A percentile compares a stretch with the other conserved stretches of the same genome.
phyloP scores from a whole-genome alignment of 2,888 invertebrate genomes.

The Parnassius glacialis region DNA sequence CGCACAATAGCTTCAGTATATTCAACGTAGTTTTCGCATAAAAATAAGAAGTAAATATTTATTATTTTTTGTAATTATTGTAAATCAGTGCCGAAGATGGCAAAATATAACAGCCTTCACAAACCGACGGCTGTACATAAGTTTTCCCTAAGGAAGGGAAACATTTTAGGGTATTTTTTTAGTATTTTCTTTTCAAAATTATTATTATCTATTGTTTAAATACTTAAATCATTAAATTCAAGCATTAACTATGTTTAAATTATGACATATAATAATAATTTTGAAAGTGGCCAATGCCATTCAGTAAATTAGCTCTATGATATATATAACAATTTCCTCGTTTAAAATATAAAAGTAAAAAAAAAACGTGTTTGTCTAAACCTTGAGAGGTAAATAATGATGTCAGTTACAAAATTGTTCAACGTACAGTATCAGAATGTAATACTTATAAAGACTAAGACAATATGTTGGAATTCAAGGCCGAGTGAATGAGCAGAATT shows the following conservation, averaged over 20 bases:
- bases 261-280: constrained; percentile 26
- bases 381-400: constrained; percentile 41
- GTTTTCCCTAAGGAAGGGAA: too few relatives aligned
- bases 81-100: too few relatives aligned
- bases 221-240: constrained; percentile 14
- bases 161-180: too few relatives aligned
- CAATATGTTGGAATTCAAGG: constrained; percentile 51
- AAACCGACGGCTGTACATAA: too few relatives aligned
- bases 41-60: too few relatives aligned
- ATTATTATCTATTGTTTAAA: not conserved
- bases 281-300: constrained; percentile 30
- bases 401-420: constrained; percentile 44
- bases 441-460: constrained; percentile 43
- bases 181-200: too few relatives aligned
- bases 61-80: too few relatives aligned
- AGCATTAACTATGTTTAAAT: constrained; percentile 14
- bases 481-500: constrained; percentile 32
- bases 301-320: constrained; percentile 26
- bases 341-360: constrained; percentile 23
- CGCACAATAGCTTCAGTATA: too few relatives aligned
- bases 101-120: too few relatives aligned
- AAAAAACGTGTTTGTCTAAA: constrained; percentile 30
- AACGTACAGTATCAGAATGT: constrained; percentile 46
- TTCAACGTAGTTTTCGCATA: too few relatives aligned
- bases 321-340: constrained; percentile 20